Evolutionary conservation across 2,888 invertebrate species (phyloP).

Genomic region (Eurytoma californica): DNA sequence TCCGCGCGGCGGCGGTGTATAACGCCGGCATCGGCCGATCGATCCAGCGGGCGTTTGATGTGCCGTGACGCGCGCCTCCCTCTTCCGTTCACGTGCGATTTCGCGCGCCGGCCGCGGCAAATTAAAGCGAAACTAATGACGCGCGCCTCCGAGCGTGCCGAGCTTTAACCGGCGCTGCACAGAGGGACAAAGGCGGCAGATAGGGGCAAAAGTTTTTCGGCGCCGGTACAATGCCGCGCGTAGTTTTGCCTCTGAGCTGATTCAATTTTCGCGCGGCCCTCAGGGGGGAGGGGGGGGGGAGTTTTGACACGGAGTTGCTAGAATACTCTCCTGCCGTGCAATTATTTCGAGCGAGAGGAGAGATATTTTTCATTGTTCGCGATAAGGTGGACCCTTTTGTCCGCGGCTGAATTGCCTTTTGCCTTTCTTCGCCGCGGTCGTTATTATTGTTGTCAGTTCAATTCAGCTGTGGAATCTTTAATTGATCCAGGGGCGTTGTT

Average conservation of each 20-base stretch:
- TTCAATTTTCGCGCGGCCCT: slow-evolving; percentile 13
- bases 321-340: not conserved
- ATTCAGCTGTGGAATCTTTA: not conserved
- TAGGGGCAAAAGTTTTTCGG: slow-evolving; percentile 13
- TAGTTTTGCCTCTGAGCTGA: not conserved
- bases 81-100: not conserved
- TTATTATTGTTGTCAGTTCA: not conserved
- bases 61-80: not conserved
- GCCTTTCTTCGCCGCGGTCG: not conserved
- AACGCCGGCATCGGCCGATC: not conserved
- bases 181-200: not conserved
- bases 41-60: slow-evolving; percentile 7
- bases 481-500: not conserved
- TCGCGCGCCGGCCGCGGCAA: slow-evolving; percentile 12
- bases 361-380: slow-evolving; percentile 23
- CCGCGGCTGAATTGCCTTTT: not conserved
- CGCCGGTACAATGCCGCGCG: no score
- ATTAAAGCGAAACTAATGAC: slow-evolving; percentile 42
- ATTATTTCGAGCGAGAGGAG: not conserved
- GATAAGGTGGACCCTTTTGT: not conserved
- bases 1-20: not conserved
- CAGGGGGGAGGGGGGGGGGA: not conserved
- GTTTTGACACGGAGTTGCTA: not conserved
- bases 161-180: not conserved
- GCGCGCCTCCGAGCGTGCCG: not conserved